Conservation (phyloP, 2,888 invertebrate genomes). For the Hypselothyrea guttata region DNA sequence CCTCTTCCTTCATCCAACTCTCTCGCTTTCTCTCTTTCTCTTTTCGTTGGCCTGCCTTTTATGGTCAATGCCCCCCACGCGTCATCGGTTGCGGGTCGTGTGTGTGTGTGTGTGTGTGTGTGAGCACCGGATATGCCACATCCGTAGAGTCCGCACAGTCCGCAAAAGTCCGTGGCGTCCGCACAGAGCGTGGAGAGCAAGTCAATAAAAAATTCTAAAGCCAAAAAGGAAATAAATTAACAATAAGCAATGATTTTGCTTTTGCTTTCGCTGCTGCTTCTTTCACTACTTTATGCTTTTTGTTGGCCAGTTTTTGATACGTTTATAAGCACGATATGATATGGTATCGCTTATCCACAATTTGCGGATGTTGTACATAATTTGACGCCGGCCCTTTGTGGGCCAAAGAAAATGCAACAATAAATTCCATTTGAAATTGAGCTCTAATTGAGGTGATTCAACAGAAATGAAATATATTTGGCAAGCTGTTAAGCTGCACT, state of each 20-base stretch:
- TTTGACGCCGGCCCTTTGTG: constrained; percentile 50
- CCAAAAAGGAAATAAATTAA: constrained; percentile 74
- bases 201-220: constrained; percentile 68
- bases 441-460: background rate
- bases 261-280: constrained; percentile 12
- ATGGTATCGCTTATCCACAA: constrained; percentile 39
- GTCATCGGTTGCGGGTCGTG: constrained; percentile 41
- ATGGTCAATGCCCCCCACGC: constrained; percentile 66
- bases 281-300: constrained; percentile 7
- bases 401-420: constrained; percentile 2
- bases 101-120: constrained; percentile 41
- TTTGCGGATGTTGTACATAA: constrained; percentile 49
- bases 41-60: constrained; percentile 29
- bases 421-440: background rate
- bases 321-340: constrained; percentile 42
- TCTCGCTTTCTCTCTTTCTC: constrained; percentile 10
- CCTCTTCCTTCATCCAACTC: too few species aligned
- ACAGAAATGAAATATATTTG: background rate
- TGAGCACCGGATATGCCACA: constrained; percentile 67
- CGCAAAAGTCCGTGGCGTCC: too few species aligned
- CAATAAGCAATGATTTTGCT: constrained; percentile 68
- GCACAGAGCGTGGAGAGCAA: constrained; percentile 29
- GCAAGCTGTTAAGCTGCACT: background rate
- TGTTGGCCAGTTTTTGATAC: constrained; percentile 39
- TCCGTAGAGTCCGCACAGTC: constrained; percentile 53